Base-by-base conservation (phyloP, 2,113 vertebrate genomes). In the Daphoenositta chrysoptera region DNA sequence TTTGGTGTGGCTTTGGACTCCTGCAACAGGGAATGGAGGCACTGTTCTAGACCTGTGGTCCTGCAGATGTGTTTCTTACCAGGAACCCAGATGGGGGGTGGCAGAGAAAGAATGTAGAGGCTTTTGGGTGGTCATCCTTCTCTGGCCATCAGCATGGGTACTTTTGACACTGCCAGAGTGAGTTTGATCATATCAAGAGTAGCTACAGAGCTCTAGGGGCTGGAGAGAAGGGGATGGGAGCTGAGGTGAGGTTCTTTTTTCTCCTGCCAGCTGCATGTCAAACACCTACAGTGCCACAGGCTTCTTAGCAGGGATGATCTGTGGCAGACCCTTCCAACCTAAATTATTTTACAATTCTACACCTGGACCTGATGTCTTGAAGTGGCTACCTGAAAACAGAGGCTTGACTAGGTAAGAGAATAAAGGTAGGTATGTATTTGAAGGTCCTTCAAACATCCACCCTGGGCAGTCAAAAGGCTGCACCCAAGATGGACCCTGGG, bases 261-360 rank as follows among this genome's bases (percentile, higher is more conserved):
- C 22, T 92, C 14, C 31, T 50, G 7, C 11, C 23, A 50, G 15
- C 17, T 76, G 53, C 8, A 12, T 54, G 28, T 10, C 44, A 80
- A 40, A 24, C 0, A 1, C 39, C 35, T 33, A 65, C 51, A 1
- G 0, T 40, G 3, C 13, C 1, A 2, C 14, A 37, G 17, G 14
- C 33, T 51, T 37, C 33, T 60, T 27, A 68, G 27, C 17, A 42
- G 35, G 17, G 8, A 15, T 39, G 6, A 63, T 15, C 23, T 50
- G 13, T 60, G 18, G 13, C 33, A 85, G 13, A 77, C 6, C 8
- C 5, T 93, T 60, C 45, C 37, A 70, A 22, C 0, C 0, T 15
- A 37, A 64, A 83, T 51, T 64, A 16, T 51, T 91, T 87, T 68
- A n/a, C 9, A 10, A 0, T 57, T 71, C 17, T 28, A 11, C 14